These are phyloP conservation scores for Drosophila baimaii DNA, from an alignment of 1,140 invertebrate species.

Conservation along the genomic window DNA sequence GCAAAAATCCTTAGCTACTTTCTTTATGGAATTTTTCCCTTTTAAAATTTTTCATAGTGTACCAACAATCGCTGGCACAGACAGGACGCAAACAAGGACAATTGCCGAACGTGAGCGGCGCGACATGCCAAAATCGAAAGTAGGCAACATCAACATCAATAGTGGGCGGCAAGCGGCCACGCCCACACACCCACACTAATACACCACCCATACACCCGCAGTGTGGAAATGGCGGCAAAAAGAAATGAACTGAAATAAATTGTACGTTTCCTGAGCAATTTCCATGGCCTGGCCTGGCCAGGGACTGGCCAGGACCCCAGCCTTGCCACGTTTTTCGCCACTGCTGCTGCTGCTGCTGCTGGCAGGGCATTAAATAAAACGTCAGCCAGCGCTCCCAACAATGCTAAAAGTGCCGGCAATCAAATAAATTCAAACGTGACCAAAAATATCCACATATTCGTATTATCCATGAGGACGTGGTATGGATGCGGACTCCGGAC, in stretches of 20 bases:
- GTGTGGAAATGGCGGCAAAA: conserved; percentile 72
- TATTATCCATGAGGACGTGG: conserved; percentile 63
- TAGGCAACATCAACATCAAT: conserved; percentile 79
- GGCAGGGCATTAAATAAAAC: conserved; percentile 81
- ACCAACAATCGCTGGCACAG: conserved; percentile 22
- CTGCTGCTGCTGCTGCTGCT: conserved; percentile 60
- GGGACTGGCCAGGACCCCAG: conserved; percentile 32
- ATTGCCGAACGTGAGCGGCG: conserved; percentile 72
- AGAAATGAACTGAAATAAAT: conserved; percentile 83
- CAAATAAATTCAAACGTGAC: conserved; percentile 83
- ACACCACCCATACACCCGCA: conserved; percentile 5
- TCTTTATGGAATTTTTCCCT: not conserved
- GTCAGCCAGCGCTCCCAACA: conserved; percentile 73
- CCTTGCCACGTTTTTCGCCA: conserved; percentile 36
- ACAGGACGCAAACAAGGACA: conserved; percentile 56
- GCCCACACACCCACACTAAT: conserved; percentile 14
- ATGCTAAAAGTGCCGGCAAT: conserved; percentile 82
- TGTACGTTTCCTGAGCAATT: conserved; percentile 83
- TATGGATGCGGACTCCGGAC: not conserved
- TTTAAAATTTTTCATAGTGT: not conserved
- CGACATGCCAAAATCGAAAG: conserved; percentile 83
- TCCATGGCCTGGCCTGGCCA: conserved; percentile 63
- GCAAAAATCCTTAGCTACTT: not conserved
- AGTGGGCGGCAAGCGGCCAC: conserved; percentile 47
- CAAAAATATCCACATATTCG: conserved; percentile 79